Evolutionary conservation across 2,888 invertebrate genomes (phyloP).

Genomic region (Drosophila borealis): DNA sequence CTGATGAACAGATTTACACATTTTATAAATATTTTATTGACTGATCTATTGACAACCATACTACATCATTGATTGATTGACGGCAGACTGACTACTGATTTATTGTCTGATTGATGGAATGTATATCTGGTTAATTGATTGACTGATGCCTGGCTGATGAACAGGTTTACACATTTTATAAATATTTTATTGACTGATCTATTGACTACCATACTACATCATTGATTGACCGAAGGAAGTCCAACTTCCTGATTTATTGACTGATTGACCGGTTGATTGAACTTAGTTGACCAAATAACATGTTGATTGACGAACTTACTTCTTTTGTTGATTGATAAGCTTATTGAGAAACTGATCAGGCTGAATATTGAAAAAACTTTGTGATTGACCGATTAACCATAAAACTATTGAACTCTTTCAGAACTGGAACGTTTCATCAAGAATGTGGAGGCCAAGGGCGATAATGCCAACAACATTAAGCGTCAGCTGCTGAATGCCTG

Average conservation of each 20-base stretch:
- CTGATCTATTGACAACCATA: too few species aligned
- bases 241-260: too few species aligned
- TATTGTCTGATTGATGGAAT: background rate
- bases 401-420: slow-evolving; percentile 11
- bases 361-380: background rate
- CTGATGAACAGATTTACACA: too few species aligned
- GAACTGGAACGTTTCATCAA: slow-evolving; percentile 87
- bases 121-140: background rate
- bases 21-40: too few species aligned
- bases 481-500: slow-evolving; percentile 88
- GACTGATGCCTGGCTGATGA: background rate
- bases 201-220: too few species aligned
- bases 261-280: too few species aligned
- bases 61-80: background rate
- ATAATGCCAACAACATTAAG: slow-evolving; percentile 87
- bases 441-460: slow-evolving; percentile 87
- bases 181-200: too few species aligned
- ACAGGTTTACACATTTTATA: too few species aligned
- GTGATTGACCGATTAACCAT: background rate
- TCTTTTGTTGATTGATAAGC: background rate
- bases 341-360: background rate
- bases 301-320: background rate
- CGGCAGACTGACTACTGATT: background rate
- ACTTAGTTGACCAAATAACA: too few species aligned
- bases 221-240: background rate